Evolutionary conservation across 2,797 vertebrate species (phyloP), one percentile per base, ranked within the genome.

Genomic region (Erpetoichthys calabaricus): DNA sequence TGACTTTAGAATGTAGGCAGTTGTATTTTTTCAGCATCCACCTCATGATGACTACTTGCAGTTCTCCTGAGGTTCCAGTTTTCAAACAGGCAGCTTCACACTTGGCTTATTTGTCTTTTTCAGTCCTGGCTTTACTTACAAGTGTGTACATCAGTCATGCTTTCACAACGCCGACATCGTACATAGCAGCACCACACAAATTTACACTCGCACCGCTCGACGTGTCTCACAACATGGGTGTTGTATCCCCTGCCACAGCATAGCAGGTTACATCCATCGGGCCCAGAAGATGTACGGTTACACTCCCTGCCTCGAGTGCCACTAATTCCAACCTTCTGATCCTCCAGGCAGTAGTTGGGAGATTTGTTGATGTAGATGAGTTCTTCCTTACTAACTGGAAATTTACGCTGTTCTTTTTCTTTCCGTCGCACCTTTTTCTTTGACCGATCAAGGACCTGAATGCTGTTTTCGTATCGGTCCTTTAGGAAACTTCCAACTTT

Each of bases 141-240:
- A 57, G 94, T 98, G 74, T 99, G 91, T 44, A 94, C 86, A 3
- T 98, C 92, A 0, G 87, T 91, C 91, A 99, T 91, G 71, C 88
- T 98, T 75, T 99, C 96, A 2, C 96, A 98, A 55, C 89, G 81
- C 8, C 86, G 66, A 76, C 96, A 99, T 64, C 83, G 89, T 44
- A 99, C 96, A 0, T 92, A 94, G 75, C 96, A 99, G 80, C 96
- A 99, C 96, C 96, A 99, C 56, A 98, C 77, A 1, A 99, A 99
- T 76, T 92, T 95, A 74, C 96, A 99, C 51, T 94, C 89, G 1
- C 96, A 99, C 57, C 92, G 85, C 3, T 92, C 86, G 58, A 94
- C 88, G 0, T 90, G 86, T 45, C 95, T 72, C 59, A 93, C 92
- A 3, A 98, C 87, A 0, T 91, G 94, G 0, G 96, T 99, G 76